phyloP scores from a whole-genome alignment of 2,113 vertebrate genomes.

The Candoia aspera region DNA sequence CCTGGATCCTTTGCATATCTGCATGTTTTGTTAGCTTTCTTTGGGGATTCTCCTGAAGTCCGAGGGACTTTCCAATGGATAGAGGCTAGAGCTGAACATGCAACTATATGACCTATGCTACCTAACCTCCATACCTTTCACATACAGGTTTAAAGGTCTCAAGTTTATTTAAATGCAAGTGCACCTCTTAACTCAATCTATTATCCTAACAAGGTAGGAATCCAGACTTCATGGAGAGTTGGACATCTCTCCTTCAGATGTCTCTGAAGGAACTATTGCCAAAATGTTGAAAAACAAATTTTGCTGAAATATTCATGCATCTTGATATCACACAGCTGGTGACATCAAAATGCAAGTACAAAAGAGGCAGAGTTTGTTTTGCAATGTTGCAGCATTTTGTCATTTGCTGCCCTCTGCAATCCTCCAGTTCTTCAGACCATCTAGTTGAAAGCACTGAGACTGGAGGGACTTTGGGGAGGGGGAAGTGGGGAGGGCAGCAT shows the following conservation, averaged over 20 bases:
- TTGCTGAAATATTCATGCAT: background rate
- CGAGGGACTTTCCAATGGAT: background rate
- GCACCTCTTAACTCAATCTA: background rate
- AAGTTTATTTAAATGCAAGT: background rate
- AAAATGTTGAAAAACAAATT: background rate
- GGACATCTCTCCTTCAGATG: background rate
- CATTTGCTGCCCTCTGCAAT: background rate
- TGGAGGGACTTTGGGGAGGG: too few relatives aligned
- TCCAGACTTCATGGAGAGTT: background rate
- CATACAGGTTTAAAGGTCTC: background rate
- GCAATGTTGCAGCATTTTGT: background rate
- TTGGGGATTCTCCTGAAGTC: background rate
- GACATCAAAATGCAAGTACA: background rate
- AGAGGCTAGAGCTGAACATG: background rate
- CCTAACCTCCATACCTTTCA: background rate
- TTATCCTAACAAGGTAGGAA: background rate
- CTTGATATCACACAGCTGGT: background rate
- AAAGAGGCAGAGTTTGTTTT: background rate
- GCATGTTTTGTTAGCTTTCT: background rate
- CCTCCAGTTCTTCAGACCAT: background rate
- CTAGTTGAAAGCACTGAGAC: background rate
- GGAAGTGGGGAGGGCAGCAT: background rate
- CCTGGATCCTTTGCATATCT: background rate
- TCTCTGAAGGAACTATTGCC: background rate
- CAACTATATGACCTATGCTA: background rate